These are phyloP conservation scores for Cephus nigrinus DNA, from an alignment of 2,888 invertebrate genomes.

Conservation along the genomic window DNA sequence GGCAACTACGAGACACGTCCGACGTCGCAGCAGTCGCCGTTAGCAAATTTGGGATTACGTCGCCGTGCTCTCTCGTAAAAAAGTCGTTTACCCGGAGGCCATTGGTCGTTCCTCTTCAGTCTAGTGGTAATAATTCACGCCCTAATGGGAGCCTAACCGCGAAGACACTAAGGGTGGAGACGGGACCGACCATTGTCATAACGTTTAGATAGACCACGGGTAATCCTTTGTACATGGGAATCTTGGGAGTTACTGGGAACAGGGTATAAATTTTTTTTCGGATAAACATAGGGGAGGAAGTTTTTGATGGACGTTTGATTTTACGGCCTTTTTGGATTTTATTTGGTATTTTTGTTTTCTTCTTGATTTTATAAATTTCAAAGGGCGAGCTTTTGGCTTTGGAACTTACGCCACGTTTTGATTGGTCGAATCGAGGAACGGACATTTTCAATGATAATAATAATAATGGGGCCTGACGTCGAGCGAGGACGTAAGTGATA, in stretches of 20 bases:
- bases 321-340: not conserved
- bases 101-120: not conserved
- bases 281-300: not conserved
- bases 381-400: not conserved
- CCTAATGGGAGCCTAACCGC: not conserved
- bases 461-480: not conserved
- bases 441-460: not conserved
- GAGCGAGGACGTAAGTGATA: slow-evolving; percentile 3
- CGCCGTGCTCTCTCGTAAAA: not conserved
- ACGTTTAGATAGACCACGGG: not conserved
- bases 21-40: not conserved
- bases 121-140: not conserved
- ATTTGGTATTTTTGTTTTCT: not conserved
- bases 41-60: slow-evolving; percentile 7
- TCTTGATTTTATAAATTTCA: not conserved
- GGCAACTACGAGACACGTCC: not conserved
- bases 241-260: not conserved
- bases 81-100: not conserved
- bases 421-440: not conserved
- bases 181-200: not conserved
- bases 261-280: not conserved
- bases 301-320: not conserved
- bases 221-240: not conserved
- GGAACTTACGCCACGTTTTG: not conserved
- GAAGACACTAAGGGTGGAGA: not conserved